Evolutionary conservation across 2,113 vertebrate species (phyloP).

Genomic region (Xiphophorus couchianus): DNA sequence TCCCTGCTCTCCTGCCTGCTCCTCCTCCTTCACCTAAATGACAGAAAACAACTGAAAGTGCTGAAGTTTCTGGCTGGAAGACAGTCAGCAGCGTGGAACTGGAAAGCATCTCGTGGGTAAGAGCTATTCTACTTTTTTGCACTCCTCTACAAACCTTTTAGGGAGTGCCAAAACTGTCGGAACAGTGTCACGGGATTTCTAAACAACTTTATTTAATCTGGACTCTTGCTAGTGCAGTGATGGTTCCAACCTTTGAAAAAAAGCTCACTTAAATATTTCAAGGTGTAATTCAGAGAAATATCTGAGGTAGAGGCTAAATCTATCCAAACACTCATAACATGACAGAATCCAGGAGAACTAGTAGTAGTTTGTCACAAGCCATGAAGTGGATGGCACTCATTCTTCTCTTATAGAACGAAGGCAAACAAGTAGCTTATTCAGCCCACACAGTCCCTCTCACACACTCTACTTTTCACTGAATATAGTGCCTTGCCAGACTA

Average conservation of each 20-base stretch:
- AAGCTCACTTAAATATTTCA: conserved; percentile 17
- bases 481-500: not conserved
- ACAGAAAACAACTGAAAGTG: conserved; percentile 46
- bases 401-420: not conserved
- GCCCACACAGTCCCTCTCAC: conserved; percentile 9
- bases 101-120: conserved; percentile 59
- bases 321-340: conserved; percentile 20
- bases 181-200: conserved; percentile 50
- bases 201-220: conserved; percentile 56
- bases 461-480: not conserved
- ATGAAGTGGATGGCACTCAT: too few species aligned
- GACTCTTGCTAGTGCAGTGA: conserved; percentile 16
- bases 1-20: conserved; percentile 69
- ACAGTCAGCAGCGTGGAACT: conserved; percentile 37
- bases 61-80: conserved; percentile 36
- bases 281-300: conserved; percentile 34
- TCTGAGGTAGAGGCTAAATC: conserved; percentile 7
- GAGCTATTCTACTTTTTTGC: conserved; percentile 52
- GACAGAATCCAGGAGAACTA: not conserved
- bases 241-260: conserved; percentile 25
- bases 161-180: conserved; percentile 57
- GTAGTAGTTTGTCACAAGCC: too few species aligned
- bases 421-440: conserved; percentile 26
- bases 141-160: conserved; percentile 44
- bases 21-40: conserved; percentile 31